Conservation (phyloP, 2,888 invertebrate genomes). For the Eupithecia subfuscata region DNA sequence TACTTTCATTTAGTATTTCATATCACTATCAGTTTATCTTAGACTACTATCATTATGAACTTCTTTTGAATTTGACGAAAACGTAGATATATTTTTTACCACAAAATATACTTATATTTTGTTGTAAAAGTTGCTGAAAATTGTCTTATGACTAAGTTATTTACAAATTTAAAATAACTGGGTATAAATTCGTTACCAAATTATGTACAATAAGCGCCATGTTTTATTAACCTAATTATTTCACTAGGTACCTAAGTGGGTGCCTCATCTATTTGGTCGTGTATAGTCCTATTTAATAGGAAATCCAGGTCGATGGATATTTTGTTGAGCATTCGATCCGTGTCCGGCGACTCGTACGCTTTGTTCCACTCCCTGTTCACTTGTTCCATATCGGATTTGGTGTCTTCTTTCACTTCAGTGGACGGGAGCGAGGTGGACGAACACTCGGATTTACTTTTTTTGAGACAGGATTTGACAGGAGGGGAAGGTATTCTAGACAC, state of each 20-base stretch:
- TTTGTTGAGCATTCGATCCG: conserved; percentile 89
- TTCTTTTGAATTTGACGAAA: background rate
- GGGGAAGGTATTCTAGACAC: conserved; percentile 70
- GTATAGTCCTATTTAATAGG: conserved; percentile 86
- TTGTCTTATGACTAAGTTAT: conserved; percentile 17
- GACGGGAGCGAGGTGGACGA: conserved; percentile 73
- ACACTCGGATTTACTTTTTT: conserved; percentile 64
- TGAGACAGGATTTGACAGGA: conserved; percentile 78
- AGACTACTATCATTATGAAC: conserved; percentile 24
- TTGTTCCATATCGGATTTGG: conserved; percentile 69
- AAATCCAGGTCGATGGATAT: conserved; percentile 93
- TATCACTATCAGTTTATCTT: conserved; percentile 41
- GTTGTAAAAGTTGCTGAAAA: conserved; percentile 17
- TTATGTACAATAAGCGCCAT: conserved; percentile 49
- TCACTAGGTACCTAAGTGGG: conserved; percentile 62
- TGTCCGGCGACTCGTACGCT: conserved; percentile 69
- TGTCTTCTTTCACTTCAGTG: conserved; percentile 62
- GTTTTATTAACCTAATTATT: conserved; percentile 58
- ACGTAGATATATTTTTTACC: conserved; percentile 3
- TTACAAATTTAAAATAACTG: conserved; percentile 35
- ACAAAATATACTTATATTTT: conserved; percentile 13
- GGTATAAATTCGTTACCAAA: conserved; percentile 43
- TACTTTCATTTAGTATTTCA: conserved; percentile 22
- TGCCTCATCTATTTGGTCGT: conserved; percentile 71
- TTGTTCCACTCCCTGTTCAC: conserved; percentile 72